phyloP scores from a whole-genome alignment of 2,797 vertebrate species.

The Rhynchonycteris naso region DNA sequence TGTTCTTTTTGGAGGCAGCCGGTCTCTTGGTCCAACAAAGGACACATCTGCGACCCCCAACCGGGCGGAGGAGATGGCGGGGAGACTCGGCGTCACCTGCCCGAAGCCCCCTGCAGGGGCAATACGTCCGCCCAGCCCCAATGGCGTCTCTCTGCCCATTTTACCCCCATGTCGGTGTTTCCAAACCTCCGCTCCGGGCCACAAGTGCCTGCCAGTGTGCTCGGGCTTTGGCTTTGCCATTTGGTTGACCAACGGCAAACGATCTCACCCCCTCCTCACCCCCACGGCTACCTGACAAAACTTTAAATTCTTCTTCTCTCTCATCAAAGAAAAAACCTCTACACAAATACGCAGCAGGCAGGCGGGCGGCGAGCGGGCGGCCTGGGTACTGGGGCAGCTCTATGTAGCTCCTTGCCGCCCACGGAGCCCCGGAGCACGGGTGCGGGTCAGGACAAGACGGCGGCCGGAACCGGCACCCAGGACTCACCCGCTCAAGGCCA shows the following conservation, averaged over 20 bases:
- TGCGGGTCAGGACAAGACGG: not conserved
- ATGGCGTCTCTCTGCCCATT: slow-evolving; percentile 4
- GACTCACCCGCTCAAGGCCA: too few species aligned
- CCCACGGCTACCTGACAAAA: not conserved
- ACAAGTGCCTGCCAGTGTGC: not conserved
- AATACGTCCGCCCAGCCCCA: slow-evolving; percentile 11
- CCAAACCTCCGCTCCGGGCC: not conserved
- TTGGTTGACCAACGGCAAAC: not conserved
- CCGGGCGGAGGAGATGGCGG: slow-evolving; percentile 30
- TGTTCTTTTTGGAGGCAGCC: not conserved
- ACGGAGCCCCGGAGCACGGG: too few species aligned
- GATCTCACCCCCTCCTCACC: not conserved
- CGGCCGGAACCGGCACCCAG: too few species aligned
- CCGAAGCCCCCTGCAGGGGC: not conserved
- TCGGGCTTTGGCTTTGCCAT: not conserved
- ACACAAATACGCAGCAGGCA: not conserved
- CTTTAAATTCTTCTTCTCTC: not conserved
- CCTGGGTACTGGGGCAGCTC: not conserved
- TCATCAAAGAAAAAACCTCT: not conserved
- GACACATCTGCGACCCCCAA: not conserved
- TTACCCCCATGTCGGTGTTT: slow-evolving; percentile 5
- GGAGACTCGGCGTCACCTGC: not conserved
- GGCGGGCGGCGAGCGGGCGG: not conserved
- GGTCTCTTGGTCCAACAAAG: slow-evolving; percentile 35
- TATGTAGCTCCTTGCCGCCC: too few species aligned